Evolutionary conservation across 2,888 invertebrate species (phyloP).

Genomic region (Harpalus rufipes): DNA sequence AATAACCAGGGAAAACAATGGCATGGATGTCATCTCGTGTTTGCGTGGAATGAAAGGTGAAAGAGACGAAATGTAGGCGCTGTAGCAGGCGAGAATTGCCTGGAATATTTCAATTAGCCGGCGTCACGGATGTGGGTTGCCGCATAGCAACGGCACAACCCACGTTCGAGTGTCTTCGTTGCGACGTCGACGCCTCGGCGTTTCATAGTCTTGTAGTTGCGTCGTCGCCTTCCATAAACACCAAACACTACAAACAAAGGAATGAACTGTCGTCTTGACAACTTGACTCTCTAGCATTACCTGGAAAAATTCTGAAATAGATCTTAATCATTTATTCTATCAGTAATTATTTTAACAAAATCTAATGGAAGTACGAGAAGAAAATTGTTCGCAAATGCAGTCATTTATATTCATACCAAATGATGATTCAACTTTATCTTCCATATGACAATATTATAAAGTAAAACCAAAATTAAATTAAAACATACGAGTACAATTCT

Average conservation of each 20-base stretch:
- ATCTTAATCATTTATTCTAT: no score
- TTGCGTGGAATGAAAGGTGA: slow-evolving; percentile 18
- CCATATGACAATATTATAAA: no score
- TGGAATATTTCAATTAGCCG: slow-evolving; percentile 64
- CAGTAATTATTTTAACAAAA: no score
- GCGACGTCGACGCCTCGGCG: not conserved
- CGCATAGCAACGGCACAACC: slow-evolving; percentile 13
- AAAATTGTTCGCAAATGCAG: no score
- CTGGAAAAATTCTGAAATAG: no score
- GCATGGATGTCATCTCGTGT: slow-evolving; percentile 36
- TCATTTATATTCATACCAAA: no score
- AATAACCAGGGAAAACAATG: slow-evolving; percentile 37
- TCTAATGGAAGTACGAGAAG: no score
- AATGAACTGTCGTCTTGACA: slow-evolving; percentile 7
- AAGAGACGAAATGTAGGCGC: slow-evolving; percentile 39
- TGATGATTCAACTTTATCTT: no score
- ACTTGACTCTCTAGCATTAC: not conserved
- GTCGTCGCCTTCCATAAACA: slow-evolving; percentile 1
- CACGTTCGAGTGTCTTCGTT: not conserved
- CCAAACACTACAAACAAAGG: not conserved
- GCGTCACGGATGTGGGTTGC: slow-evolving; percentile 34
- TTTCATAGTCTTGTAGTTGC: no score
- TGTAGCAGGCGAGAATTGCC: slow-evolving; percentile 56
- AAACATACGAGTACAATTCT: no score
- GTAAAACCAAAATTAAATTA: no score